These are phyloP conservation scores for Cyprinus carpio DNA, from an alignment of 2,113 vertebrate species.

Conservation along the genomic window DNA sequence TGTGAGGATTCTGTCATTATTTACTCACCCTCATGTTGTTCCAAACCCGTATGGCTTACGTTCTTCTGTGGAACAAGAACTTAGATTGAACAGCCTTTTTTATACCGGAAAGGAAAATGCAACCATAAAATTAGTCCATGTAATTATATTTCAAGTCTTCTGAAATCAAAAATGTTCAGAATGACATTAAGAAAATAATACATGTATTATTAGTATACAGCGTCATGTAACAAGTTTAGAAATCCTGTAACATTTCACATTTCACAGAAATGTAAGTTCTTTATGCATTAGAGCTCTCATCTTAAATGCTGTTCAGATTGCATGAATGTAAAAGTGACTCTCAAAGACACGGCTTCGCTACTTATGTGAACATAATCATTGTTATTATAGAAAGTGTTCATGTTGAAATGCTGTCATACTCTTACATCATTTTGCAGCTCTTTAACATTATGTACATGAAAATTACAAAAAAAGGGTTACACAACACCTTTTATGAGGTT, in stretches of 20 bases:
- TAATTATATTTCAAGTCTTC: background rate
- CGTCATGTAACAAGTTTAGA: background rate
- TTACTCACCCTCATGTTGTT: slow-evolving; percentile 8
- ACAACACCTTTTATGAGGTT: background rate
- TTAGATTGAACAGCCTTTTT: background rate
- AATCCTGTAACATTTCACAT: background rate
- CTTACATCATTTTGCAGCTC: slow-evolving; percentile 9
- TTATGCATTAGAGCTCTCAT: background rate
- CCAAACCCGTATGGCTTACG: background rate
- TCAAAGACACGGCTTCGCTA: background rate
- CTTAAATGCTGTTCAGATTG: background rate
- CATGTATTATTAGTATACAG: background rate
- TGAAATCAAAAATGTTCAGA: background rate
- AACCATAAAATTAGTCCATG: background rate
- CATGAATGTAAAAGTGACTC: background rate
- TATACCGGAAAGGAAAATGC: background rate
- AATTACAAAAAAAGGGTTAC: background rate
- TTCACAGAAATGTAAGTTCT: background rate
- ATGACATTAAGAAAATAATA: background rate
- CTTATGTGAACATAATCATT: background rate
- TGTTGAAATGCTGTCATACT: background rate
- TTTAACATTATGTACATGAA: background rate
- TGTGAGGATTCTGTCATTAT: slow-evolving; percentile 7
- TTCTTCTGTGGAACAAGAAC: background rate
- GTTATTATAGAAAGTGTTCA: background rate